phyloP scores from a whole-genome alignment of 2,797 vertebrate species.

The Semaprochilodus insignis region DNA sequence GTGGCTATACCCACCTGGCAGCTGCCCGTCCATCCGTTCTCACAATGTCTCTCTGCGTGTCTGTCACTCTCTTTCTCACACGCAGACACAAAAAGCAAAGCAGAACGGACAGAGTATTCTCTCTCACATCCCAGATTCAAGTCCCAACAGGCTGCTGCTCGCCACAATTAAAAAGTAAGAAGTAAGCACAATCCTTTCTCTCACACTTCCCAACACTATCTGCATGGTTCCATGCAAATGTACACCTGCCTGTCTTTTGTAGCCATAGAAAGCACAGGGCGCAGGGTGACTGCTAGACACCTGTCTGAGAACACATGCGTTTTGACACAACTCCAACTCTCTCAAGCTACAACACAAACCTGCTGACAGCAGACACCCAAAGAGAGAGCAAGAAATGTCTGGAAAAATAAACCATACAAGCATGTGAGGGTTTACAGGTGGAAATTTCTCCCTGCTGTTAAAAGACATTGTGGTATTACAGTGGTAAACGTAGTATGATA shows the following conservation, averaged over 20 bases:
- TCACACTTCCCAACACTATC: constrained; percentile 18
- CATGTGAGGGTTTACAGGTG: constrained; percentile 3
- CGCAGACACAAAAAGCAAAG: constrained; percentile 34
- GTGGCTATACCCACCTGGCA: constrained; percentile 58
- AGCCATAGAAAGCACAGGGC: constrained; percentile 19
- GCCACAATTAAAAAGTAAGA: constrained; percentile 32
- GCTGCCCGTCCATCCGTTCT: constrained; percentile 62
- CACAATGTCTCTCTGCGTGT: constrained; percentile 47
- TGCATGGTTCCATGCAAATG: constrained; percentile 16
- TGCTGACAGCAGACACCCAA: background rate
- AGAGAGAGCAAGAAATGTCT: constrained; percentile 24
- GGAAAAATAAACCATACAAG: constrained; percentile 3
- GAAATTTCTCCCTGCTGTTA: constrained; percentile 13
- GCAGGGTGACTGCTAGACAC: constrained; percentile 15
- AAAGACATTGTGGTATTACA: too few species aligned
- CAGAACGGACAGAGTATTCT: background rate
- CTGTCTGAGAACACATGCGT: constrained; percentile 15
- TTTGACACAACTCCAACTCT: constrained; percentile 21
- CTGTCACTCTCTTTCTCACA: constrained; percentile 36
- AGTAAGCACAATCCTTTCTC: constrained; percentile 1
- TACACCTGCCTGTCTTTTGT: constrained; percentile 34
- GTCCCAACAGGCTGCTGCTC: background rate
- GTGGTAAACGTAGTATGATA: too few species aligned
- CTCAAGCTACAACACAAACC: background rate
- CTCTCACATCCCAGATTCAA: background rate